Conservation (phyloP, 2,888 invertebrate species). For the Xestobium rufovillosum region DNA sequence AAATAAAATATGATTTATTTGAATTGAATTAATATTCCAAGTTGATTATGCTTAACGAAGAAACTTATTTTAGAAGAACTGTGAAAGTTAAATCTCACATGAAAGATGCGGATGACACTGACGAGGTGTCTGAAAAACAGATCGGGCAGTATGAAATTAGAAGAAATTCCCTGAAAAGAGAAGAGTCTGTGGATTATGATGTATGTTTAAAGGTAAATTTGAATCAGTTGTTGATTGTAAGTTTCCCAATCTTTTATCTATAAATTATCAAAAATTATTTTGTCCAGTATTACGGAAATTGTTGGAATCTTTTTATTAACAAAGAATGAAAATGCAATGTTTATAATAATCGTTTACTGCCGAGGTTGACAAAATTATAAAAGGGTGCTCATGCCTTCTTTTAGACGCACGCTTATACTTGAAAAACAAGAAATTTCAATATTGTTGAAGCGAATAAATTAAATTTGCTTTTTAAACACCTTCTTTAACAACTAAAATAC, state of each 20-base stretch:
- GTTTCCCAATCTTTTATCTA: background rate
- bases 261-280: background rate
- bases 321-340: no score
- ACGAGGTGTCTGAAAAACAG: background rate
- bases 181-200: background rate
- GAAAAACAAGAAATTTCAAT: no score
- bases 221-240: background rate
- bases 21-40: no score
- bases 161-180: background rate
- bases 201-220: background rate
- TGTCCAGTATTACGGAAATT: background rate
- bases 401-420: no score
- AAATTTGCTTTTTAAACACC: no score
- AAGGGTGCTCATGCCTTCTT: no score
- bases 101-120: background rate
- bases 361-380: no score
- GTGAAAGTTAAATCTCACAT: slow-evolving; percentile 33
- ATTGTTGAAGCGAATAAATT: no score
- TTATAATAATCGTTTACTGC: no score
- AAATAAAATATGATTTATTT: no score
- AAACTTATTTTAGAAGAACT: slow-evolving; percentile 31
- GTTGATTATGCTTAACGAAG: slow-evolving; percentile 33
- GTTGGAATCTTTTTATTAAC: no score
- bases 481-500: no score
- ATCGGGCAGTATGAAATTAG: background rate